Conservation (phyloP, 2,888 invertebrate genomes). For the Pharmacophagus antenor region DNA sequence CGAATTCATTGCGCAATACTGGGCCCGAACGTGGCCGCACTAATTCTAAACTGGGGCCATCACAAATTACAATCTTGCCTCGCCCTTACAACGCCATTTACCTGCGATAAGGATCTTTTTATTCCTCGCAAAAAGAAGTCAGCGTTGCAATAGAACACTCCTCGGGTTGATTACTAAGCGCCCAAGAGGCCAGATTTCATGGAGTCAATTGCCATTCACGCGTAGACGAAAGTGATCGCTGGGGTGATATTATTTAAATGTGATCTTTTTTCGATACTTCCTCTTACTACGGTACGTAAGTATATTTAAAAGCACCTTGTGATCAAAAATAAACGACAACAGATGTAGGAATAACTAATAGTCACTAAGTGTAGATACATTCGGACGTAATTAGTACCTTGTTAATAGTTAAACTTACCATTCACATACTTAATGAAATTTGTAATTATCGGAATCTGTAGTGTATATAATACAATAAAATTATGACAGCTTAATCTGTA, state of each 20-base stretch:
- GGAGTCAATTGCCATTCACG: constrained; percentile 72
- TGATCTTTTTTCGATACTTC: constrained; percentile 77
- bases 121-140: constrained; percentile 70
- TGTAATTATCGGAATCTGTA: no score
- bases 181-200: constrained; percentile 76
- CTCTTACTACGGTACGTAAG: constrained; percentile 47
- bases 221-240: constrained; percentile 74
- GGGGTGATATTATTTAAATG: constrained; percentile 80
- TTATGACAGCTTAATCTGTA: no score
- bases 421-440: no score
- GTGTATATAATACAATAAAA: no score
- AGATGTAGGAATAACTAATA: no score
- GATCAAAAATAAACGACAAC: constrained; percentile 24
- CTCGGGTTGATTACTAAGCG: constrained; percentile 71
- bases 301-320: constrained; percentile 31
- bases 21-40: constrained; percentile 44
- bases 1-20: constrained; percentile 35
- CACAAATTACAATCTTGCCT: constrained; percentile 73
- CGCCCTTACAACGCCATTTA: constrained; percentile 65
- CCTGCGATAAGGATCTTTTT: constrained; percentile 75
- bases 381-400: no score
- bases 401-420: no score
- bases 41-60: constrained; percentile 63
- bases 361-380: no score
- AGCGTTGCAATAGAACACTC: constrained; percentile 69